A percentile compares a stretch with the other conserved stretches of the same genome.
Conservation (phyloP, 2,888 invertebrate genomes). For the Apotomis betuletana region DNA sequence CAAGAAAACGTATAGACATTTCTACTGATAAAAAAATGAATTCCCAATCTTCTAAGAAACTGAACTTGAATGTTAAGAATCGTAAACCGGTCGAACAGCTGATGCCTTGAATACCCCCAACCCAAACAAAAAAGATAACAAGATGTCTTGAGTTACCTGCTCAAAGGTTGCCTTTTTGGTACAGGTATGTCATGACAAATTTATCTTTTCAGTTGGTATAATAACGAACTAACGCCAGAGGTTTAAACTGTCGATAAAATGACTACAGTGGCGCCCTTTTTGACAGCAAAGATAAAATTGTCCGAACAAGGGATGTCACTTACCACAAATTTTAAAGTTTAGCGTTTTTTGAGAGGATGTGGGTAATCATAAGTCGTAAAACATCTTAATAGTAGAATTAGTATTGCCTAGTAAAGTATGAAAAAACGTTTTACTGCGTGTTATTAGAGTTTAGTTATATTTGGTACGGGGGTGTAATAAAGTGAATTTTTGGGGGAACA, state of each 20-base stretch:
- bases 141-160: conserved; percentile 39
- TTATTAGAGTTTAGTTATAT: conserved; percentile 13
- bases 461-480: conserved; percentile 19
- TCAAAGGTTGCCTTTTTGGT: conserved; percentile 14
- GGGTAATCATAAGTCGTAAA: conserved; percentile 37
- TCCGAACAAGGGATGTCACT: conserved; percentile 31
- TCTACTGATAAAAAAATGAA: conserved; percentile 6
- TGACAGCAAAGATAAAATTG: conserved; percentile 29
- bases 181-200: conserved; percentile 33
- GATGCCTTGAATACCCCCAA: conserved; percentile 35
- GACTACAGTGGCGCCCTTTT: not conserved
- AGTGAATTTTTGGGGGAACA: not conserved
- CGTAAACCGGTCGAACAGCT: conserved; percentile 40
- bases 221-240: conserved; percentile 8
- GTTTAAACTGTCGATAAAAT: not conserved
- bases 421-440: conserved; percentile 21
- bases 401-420: conserved; percentile 26
- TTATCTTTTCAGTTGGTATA: conserved; percentile 23
- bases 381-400: conserved; percentile 39
- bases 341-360: conserved; percentile 35
- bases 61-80: conserved; percentile 20
- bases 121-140: conserved; percentile 36
- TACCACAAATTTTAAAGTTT: conserved; percentile 31
- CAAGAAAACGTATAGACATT: conserved; percentile 11
- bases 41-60: conserved; percentile 11